phyloP scores from a whole-genome alignment of 2,113 vertebrate genomes.

The Naja naja region DNA sequence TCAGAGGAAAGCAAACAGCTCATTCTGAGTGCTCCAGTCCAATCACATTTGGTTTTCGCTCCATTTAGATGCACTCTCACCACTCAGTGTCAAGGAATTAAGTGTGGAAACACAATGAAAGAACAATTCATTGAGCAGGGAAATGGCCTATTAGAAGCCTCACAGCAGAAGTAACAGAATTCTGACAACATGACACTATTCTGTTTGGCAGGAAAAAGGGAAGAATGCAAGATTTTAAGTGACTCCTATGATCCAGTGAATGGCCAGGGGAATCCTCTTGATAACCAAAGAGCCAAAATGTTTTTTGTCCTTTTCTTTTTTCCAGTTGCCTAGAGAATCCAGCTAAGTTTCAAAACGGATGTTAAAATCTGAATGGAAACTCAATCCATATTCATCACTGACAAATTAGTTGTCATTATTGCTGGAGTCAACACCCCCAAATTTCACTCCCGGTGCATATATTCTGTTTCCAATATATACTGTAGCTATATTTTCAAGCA shows the following conservation, averaged over 20 bases:
- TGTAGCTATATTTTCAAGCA: background rate
- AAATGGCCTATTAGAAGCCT: slow-evolving; percentile 15
- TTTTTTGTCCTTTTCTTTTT: background rate
- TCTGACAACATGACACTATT: background rate
- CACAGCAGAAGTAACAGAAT: background rate
- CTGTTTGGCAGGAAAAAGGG: background rate
- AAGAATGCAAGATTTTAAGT: background rate
- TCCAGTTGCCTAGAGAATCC: background rate
- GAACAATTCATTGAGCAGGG: background rate
- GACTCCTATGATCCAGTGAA: background rate
- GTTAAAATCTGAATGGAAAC: background rate
- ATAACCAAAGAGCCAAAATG: background rate
- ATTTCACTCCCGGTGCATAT: background rate
- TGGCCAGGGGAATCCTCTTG: background rate
- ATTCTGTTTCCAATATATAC: background rate
- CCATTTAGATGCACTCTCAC: rapidly evolving
- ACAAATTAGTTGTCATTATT: background rate
- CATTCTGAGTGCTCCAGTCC: slow-evolving; percentile 18
- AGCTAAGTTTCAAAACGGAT: background rate
- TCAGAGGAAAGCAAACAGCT: slow-evolving; percentile 69
- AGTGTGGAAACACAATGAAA: background rate
- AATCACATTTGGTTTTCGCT: background rate
- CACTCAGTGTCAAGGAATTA: background rate
- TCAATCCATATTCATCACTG: background rate
- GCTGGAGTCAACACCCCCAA: background rate